Evolutionary conservation across 2,113 vertebrate species (phyloP).

Genomic region (Eudyptes chrysolophus): DNA sequence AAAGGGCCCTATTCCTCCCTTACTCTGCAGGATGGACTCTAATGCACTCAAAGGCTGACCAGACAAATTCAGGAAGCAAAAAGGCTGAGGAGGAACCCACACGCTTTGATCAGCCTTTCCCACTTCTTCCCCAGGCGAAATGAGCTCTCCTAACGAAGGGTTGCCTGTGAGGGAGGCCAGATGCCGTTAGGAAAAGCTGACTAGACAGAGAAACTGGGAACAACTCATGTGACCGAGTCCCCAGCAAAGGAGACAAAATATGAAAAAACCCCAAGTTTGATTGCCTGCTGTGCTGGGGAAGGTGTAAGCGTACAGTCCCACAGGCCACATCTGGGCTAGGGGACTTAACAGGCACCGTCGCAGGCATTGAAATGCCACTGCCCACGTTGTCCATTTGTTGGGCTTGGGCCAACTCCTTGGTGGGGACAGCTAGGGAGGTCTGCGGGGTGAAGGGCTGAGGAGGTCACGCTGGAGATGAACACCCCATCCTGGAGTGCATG

Average conservation of each 20-base stretch:
- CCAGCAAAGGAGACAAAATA: background rate
- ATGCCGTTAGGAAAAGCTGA: background rate
- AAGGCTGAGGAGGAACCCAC: background rate
- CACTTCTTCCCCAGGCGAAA: background rate
- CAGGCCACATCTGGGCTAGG: fast-evolving
- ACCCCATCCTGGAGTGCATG: background rate
- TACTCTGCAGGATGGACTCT: background rate
- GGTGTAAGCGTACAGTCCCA: background rate
- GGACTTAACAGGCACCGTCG: fast-evolving
- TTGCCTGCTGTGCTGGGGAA: background rate
- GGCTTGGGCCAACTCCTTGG: background rate
- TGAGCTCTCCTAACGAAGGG: background rate
- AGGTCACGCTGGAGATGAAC: background rate
- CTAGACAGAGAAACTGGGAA: background rate
- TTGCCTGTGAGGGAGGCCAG: background rate
- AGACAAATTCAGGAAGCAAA: background rate
- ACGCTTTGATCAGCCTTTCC: background rate
- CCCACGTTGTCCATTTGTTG: background rate
- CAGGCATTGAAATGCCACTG: background rate
- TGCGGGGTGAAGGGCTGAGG: background rate
- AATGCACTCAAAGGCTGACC: background rate
- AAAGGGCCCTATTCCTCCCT: background rate
- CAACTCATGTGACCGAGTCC: fast-evolving
- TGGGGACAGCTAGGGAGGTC: background rate
- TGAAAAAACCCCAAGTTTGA: background rate